Conservation (phyloP, 1,140 invertebrate species). For the Andricus grossulariae region DNA sequence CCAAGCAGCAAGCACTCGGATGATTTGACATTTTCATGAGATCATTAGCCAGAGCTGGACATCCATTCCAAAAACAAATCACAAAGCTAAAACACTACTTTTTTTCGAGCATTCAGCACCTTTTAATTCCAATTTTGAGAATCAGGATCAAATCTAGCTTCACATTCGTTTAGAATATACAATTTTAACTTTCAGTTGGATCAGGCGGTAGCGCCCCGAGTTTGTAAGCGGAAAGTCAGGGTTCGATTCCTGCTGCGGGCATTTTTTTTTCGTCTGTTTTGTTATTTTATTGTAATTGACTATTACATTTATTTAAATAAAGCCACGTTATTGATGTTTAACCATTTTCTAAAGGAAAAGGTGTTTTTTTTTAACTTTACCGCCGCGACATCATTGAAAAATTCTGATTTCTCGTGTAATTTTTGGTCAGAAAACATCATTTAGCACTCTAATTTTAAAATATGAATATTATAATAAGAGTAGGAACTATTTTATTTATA, state of each 20-base stretch:
- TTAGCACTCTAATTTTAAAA: too few species aligned
- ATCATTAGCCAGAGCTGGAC: slow-evolving; percentile 33
- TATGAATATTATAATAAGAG: too few species aligned
- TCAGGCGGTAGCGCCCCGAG: too few species aligned
- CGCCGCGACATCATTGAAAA: too few species aligned
- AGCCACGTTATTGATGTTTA: too few species aligned
- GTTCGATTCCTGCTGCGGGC: too few species aligned
- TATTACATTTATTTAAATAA: neutral
- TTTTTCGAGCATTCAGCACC: neutral
- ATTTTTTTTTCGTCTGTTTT: neutral
- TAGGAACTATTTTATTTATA: too few species aligned
- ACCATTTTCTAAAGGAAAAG: too few species aligned
- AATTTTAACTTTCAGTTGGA: neutral
- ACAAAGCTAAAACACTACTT: slow-evolving; percentile 38
- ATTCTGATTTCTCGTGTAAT: neutral
- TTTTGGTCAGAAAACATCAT: too few species aligned
- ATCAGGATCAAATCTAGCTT: neutral
- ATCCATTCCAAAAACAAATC: slow-evolving; percentile 37
- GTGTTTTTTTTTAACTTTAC: too few species aligned
- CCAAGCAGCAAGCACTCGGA: slow-evolving; percentile 33
- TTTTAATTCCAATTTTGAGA: slow-evolving; percentile 6
- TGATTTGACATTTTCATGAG: slow-evolving; percentile 20
- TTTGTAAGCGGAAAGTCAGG: too few species aligned
- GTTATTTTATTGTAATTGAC: neutral
- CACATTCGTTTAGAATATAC: neutral